phyloP scores from a whole-genome alignment of 2,113 vertebrate species.

The Xyrauchen texanus region DNA sequence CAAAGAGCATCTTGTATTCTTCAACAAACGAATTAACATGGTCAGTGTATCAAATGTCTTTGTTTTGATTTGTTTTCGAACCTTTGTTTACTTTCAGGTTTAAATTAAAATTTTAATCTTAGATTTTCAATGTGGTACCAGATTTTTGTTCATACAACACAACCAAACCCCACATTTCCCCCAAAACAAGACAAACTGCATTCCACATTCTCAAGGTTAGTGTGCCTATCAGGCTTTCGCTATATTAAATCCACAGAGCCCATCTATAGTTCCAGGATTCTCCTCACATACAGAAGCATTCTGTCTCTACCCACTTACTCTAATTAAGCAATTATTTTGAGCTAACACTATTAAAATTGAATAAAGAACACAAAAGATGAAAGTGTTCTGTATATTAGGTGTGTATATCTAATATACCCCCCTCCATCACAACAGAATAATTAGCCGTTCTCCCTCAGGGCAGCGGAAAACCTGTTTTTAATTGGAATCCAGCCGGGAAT shows the following conservation, averaged over 20 bases:
- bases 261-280: constrained; percentile 4
- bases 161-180: background rate
- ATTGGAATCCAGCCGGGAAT: constrained; percentile 78
- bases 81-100: no score
- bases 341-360: constrained; percentile 67
- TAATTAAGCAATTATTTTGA: constrained; percentile 57
- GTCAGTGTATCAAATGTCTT: no score
- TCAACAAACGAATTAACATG: no score
- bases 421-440: constrained; percentile 73
- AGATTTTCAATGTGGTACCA: no score
- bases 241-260: constrained; percentile 34
- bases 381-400: constrained; percentile 52
- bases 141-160: constrained; percentile 53
- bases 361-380: constrained; percentile 58
- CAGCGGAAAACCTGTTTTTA: constrained; percentile 74
- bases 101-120: no score
- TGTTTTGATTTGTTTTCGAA: no score
- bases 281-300: constrained; percentile 27
- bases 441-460: constrained; percentile 76
- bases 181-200: no score
- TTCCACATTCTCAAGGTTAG: constrained; percentile 67
- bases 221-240: background rate
- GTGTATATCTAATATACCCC: constrained; percentile 55
- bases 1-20: no score
- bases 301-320: constrained; percentile 39